Base-by-base conservation (phyloP, 2,888 invertebrate species). In the Nebria brevicollis region DNA sequence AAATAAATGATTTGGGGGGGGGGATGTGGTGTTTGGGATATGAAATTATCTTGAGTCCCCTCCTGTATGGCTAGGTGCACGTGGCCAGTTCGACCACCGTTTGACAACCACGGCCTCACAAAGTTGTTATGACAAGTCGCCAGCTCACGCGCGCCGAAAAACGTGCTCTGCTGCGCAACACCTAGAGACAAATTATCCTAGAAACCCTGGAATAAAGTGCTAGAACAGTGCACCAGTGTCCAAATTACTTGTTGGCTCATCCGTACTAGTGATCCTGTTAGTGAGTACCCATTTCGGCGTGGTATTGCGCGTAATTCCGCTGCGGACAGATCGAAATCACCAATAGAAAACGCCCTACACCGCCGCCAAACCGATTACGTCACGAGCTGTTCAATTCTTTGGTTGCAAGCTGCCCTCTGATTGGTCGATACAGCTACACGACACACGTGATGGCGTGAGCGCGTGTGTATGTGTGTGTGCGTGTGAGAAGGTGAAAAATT, bases 401-500 rank as follows among this genome's bases (percentile, higher is more conserved):
- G 42, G 26, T n/a, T 34, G 8, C 1, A 54, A 6, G 43, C 65
- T 42, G 73, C 13, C 8, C 43, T 79, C 66, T 79, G 74, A 79
- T 79, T 79, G 79, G 79, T 79, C 79, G 79, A 79, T 79, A 79
- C 25, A 79, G 79, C 75, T 75, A 15, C 11, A 8, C 8, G 13
- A 66, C 41, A 66, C 78, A 79, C 79, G 79, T 79, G 78, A 78
- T 73, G 7, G 34, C 34, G 72, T 72, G 72, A 20, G 72, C 41
- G 72, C 72, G 72, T 72, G 72, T 41, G 34, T 72, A 8, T 41
- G 73, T 73, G 41, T 15, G 73, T 73, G 15, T 73, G 42, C 42
- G 41, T 73, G 66, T 25, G 41, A 54, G 54, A 8, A 54, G 54
- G 11, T 13, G 54, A 54, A 54, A 34, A 11, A 54, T 54, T 54